Evolutionary conservation across 2,797 vertebrate species (phyloP), one percentile per base, ranked within the genome.

Genomic region (Babyrousa celebensis): DNA sequence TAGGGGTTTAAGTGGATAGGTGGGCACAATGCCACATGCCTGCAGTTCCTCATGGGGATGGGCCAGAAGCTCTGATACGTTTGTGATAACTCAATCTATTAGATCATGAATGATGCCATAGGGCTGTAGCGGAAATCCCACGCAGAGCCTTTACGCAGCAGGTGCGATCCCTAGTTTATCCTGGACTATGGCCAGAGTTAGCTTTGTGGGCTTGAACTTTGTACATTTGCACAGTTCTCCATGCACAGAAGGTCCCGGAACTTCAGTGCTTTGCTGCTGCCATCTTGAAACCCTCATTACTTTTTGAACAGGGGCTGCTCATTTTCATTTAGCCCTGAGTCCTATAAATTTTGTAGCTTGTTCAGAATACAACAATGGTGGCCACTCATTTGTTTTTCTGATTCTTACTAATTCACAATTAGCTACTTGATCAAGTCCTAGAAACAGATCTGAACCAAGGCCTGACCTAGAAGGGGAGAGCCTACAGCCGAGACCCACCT

Each of bases 331-430:
- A 60, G 12, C 4, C 27, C 9, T 60, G 27, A 58, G 12, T 8
- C 80, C 27, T 40, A 65, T 36, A 67, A 67, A 80, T 75, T 90
- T 48, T 60, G 4, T 71, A 91, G 27, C 29, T 40, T 77, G 9
- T 83, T 52, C 17, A 88, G 77, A 91, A 20, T 79, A n/a, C 15
- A 58, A 18, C 32, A 40, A 52, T 86, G 21, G 17, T 89, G 60
- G 70, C 12, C 32, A 82, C 89, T 89, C 16, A 65, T 17, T 68
- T 82, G 7, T 63, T 92, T 89, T 85, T 85, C 74, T 85, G 82
- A 89, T 54, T 85, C 36, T 82, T 89, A 85, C 58, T 67, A 85
- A 56, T 89, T 85, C 17, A 85, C 54, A 86, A 16, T 58, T 95
- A 92, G 40, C 14, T 83, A 67, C 27, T 77, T 68, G 67, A n/a